phyloP scores from a whole-genome alignment of 37 sponge, comb jelly and placozoan species.

The Hormiphora californensis region DNA sequence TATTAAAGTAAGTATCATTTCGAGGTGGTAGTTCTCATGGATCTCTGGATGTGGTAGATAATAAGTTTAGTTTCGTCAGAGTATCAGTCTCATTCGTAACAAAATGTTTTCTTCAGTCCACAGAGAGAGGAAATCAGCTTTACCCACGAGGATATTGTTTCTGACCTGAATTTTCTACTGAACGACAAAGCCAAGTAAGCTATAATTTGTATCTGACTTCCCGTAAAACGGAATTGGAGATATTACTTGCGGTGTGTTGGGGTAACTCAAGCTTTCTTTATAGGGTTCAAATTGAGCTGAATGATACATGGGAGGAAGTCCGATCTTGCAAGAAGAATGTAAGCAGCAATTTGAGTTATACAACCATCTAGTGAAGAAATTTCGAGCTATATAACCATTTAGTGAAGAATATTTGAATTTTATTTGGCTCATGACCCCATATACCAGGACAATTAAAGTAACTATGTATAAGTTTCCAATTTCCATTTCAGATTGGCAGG shows the following conservation, averaged over 20 bases:
- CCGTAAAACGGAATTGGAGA: too few species aligned
- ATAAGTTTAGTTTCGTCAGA: background rate
- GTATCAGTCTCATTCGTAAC: background rate
- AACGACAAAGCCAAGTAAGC: constrained; percentile 50
- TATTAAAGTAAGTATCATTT: background rate
- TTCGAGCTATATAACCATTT: too few species aligned
- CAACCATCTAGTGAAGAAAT: too few species aligned
- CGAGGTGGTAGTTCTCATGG: background rate
- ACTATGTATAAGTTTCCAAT: background rate
- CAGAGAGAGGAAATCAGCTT: constrained; percentile 38
- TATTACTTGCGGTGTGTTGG: too few species aligned
- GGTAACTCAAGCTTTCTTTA: background rate
- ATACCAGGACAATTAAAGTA: background rate
- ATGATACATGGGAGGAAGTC: constrained; percentile 51
- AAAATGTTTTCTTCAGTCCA: constrained; percentile 7
- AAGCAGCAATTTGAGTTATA: too few species aligned
- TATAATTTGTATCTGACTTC: too few species aligned
- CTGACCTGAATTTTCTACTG: constrained; percentile 43
- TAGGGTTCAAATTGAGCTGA: constrained; percentile 44
- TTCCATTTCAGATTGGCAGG: constrained; percentile 22
- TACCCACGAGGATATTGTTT: constrained; percentile 50
- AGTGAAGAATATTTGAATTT: too few species aligned
- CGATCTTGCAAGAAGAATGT: constrained; percentile 49
- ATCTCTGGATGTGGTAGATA: background rate
- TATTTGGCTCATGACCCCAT: too few species aligned